Percentiles rank a stretch among this genome's conserved stretches.
These are phyloP conservation scores for Strix uralensis DNA, from an alignment of 2,113 vertebrate species.

Conservation along the genomic window DNA sequence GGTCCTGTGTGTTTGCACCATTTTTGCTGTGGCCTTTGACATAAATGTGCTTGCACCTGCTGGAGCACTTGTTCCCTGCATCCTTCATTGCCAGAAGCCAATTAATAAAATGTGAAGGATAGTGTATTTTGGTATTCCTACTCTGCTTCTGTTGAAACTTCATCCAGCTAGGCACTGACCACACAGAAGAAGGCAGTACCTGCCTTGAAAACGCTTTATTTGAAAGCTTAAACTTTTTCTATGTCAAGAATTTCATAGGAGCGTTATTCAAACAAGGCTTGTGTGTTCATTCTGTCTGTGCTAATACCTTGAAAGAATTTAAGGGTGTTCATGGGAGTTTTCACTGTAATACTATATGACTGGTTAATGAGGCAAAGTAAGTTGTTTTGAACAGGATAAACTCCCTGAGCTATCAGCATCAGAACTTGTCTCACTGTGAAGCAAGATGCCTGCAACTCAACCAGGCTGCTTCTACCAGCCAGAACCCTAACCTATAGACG, in stretches of 20 bases:
- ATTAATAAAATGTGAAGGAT: not conserved
- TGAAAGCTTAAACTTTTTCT: conserved; percentile 1
- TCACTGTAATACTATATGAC: not conserved
- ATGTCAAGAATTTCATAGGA: conserved; percentile 8
- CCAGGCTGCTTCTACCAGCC: not conserved
- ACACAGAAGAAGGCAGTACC: not conserved
- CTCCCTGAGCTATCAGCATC: not conserved
- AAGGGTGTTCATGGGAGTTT: conserved; percentile 8
- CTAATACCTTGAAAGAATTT: conserved; percentile 39
- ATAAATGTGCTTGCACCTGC: not conserved
- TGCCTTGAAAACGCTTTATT: not conserved
- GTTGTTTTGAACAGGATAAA: not conserved
- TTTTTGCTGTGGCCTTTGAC: not conserved
- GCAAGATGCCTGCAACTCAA: not conserved
- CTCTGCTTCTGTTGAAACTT: not conserved
- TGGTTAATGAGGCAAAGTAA: not conserved
- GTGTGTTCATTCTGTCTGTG: conserved; percentile 23
- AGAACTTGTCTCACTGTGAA: not conserved
- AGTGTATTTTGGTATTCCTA: not conserved
- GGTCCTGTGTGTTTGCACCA: not conserved
- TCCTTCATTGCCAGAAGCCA: not conserved
- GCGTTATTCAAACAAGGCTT: not conserved
- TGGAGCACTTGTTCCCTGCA: not conserved
- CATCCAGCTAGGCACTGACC: not conserved
- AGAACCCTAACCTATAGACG: not conserved